These are phyloP conservation scores for Battus philenor DNA, from an alignment of 1,140 invertebrate species.

Conservation along the genomic window DNA sequence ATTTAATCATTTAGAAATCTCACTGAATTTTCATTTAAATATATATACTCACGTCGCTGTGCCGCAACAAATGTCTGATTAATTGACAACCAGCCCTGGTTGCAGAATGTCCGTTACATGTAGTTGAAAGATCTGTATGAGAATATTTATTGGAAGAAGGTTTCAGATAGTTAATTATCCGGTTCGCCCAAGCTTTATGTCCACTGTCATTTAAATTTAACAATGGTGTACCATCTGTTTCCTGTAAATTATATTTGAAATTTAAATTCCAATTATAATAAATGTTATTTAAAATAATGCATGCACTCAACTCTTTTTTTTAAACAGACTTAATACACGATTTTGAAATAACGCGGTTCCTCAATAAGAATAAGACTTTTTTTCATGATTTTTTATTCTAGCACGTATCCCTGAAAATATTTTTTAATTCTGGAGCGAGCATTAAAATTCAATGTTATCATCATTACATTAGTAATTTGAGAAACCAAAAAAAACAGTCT, in stretches of 20 bases:
- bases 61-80: slow-evolving; percentile 51
- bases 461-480: no score
- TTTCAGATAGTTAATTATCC: slow-evolving; percentile 90
- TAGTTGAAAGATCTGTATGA: slow-evolving; percentile 77
- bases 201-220: slow-evolving; percentile 78
- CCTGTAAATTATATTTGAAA: slow-evolving; percentile 32
- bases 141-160: slow-evolving; percentile 92
- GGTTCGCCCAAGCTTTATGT: slow-evolving; percentile 86
- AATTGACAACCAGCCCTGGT: slow-evolving; percentile 61
- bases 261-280: not conserved
- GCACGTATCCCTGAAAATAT: no score
- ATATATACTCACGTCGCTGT: slow-evolving; percentile 57
- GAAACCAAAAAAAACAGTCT: no score
- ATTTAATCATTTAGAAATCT: no score
- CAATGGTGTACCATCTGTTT: slow-evolving; percentile 45
- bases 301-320: no score
- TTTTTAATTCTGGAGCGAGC: no score
- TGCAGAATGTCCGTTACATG: slow-evolving; percentile 51
- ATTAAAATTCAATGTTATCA: no score
- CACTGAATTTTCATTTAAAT: no score
- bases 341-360: no score
- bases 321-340: no score
- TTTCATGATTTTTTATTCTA: no score
- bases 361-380: no score
- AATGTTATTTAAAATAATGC: not conserved